Evolutionary conservation across 2,797 vertebrate genomes (phyloP).

Genomic region (Natrix natrix): DNA sequence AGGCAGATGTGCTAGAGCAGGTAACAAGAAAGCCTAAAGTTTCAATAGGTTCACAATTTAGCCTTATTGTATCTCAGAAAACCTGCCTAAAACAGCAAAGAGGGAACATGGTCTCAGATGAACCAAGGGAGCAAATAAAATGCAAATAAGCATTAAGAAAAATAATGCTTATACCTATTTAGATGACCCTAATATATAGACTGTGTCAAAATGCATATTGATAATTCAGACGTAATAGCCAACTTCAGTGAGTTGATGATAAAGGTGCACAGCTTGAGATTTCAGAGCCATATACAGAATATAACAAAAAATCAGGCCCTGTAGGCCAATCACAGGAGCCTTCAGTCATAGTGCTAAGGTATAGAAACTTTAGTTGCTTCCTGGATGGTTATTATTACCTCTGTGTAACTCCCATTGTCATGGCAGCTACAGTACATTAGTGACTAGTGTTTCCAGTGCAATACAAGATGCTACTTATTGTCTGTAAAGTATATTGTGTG

Average conservation of each 20-base stretch:
- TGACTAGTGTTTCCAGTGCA: background rate
- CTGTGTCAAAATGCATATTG: background rate
- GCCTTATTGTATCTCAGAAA: background rate
- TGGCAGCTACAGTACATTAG: background rate
- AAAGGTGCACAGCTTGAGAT: background rate
- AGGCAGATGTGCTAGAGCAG: background rate
- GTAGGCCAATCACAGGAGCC: background rate
- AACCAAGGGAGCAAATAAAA: background rate
- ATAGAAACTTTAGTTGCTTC: background rate
- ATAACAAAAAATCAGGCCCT: background rate
- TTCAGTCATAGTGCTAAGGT: background rate
- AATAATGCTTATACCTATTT: background rate
- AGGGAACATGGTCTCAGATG: too few relatives aligned
- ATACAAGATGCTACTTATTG: background rate
- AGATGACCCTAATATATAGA: background rate
- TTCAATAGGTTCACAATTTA: background rate
- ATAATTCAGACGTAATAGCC: background rate
- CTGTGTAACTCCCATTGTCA: background rate
- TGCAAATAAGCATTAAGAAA: background rate
- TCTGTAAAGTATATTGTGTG: background rate
- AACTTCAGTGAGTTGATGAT: background rate
- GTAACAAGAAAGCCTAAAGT: background rate
- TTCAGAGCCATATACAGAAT: background rate
- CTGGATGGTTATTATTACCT: background rate
- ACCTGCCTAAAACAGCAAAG: background rate